Conservation (phyloP, 2,113 vertebrate genomes). For the Naja naja region DNA sequence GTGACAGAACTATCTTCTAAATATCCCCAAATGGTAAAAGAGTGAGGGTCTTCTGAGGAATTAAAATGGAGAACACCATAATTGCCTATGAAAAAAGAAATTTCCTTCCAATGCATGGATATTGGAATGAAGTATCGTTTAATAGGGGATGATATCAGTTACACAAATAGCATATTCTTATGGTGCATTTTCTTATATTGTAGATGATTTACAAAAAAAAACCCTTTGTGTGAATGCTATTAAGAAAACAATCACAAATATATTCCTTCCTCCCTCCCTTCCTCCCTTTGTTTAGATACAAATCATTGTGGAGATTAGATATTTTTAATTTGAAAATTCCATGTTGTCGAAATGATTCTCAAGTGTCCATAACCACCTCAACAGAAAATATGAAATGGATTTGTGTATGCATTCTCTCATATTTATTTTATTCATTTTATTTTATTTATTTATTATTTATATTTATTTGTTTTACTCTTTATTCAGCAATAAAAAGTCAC, state of each 20-base stretch:
- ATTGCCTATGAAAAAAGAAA: not conserved
- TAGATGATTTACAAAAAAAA: not conserved
- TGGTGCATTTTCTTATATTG: not conserved
- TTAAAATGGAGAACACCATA: not conserved
- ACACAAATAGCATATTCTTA: not conserved
- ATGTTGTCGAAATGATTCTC: not conserved
- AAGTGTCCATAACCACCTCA: not conserved
- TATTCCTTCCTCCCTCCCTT: too few relatives aligned
- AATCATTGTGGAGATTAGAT: too few relatives aligned
- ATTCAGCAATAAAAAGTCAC: not conserved
- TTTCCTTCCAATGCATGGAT: not conserved
- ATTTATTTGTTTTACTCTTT: too few relatives aligned
- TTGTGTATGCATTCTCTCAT: not conserved
- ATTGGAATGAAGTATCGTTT: not conserved
- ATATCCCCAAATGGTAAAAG: not conserved
- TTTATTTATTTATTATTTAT: too few relatives aligned
- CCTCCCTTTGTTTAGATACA: too few relatives aligned
- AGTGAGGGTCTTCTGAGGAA: not conserved
- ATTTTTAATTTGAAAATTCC: not conserved
- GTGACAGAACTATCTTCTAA: not conserved
- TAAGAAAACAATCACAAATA: not conserved
- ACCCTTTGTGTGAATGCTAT: not conserved
- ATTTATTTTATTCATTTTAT: not conserved
- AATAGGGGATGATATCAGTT: not conserved
- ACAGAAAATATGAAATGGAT: not conserved